phyloP scores from a whole-genome alignment of 2,888 invertebrate genomes.

The Eupithecia subumbrata region DNA sequence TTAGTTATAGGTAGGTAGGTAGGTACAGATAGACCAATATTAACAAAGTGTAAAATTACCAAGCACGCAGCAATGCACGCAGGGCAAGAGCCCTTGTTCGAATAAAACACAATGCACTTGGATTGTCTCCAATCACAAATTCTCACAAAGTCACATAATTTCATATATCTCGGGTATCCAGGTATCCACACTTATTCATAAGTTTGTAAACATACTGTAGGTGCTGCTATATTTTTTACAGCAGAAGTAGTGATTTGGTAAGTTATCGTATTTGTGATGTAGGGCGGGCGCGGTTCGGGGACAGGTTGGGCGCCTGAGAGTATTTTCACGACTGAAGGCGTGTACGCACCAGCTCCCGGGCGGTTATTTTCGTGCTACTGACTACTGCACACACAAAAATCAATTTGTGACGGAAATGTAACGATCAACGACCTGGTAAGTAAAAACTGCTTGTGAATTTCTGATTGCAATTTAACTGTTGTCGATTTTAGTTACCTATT shows the following conservation, averaged over 20 bases:
- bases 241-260: conserved; percentile 50
- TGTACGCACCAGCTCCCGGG: conserved; percentile 76
- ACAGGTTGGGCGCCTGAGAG: conserved; percentile 63
- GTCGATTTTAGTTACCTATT: background rate
- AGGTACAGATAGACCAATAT: background rate
- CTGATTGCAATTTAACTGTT: conserved; percentile 26
- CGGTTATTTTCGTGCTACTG: conserved; percentile 81
- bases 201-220: conserved; percentile 17
- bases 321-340: conserved; percentile 62
- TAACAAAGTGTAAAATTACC: conserved; percentile 55
- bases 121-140: conserved; percentile 65
- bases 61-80: conserved; percentile 58
- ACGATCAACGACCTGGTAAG: conserved; percentile 82
- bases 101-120: conserved; percentile 67
- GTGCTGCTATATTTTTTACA: conserved; percentile 38
- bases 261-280: conserved; percentile 53
- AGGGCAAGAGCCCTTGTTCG: conserved; percentile 59
- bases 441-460: conserved; percentile 55
- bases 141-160: conserved; percentile 55
- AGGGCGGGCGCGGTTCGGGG: conserved; percentile 64
- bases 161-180: conserved; percentile 40
- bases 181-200: conserved; percentile 37
- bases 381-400: conserved; percentile 80
- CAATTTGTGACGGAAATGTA: conserved; percentile 80
- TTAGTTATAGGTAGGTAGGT: background rate